Percentiles rank a stretch among this genome's conserved stretches.
Evolutionary conservation across 2,797 vertebrate species (phyloP).

Genomic region (Mus spretus): DNA sequence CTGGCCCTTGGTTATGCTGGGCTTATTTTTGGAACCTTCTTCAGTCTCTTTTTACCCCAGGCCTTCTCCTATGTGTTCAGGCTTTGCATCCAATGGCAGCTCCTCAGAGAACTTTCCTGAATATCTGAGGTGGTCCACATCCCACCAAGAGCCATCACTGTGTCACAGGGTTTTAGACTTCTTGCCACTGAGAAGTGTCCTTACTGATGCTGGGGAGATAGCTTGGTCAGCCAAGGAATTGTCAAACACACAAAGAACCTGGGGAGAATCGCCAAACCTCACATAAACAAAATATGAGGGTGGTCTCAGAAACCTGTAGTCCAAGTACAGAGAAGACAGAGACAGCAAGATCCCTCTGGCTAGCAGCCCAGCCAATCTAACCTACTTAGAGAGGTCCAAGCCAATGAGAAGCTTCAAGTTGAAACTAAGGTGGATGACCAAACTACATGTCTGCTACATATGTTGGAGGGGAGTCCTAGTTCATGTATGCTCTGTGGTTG

Average conservation of each 20-base stretch:
- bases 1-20: not conserved
- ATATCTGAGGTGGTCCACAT: fast-evolving
- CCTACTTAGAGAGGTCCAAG: not conserved
- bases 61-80: no score
- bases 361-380: not conserved
- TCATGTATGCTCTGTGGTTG: not conserved
- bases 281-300: not conserved
- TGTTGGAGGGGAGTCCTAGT: not conserved
- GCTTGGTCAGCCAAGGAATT: not conserved
- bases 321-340: not conserved
- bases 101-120: not conserved
- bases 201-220: not conserved
- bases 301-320: no score
- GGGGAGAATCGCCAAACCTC: no score
- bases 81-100: not conserved
- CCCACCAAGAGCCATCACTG: not conserved
- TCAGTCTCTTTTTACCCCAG: not conserved
- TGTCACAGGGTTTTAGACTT: not conserved
- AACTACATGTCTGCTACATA: not conserved
- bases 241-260: not conserved
- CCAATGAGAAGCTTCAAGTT: not conserved
- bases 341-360: not conserved
- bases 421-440: not conserved
- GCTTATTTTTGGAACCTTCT: not conserved
- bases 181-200: not conserved